Evolutionary conservation across 2,113 vertebrate species (phyloP).

Genomic region (Spilogale gracilis): DNA sequence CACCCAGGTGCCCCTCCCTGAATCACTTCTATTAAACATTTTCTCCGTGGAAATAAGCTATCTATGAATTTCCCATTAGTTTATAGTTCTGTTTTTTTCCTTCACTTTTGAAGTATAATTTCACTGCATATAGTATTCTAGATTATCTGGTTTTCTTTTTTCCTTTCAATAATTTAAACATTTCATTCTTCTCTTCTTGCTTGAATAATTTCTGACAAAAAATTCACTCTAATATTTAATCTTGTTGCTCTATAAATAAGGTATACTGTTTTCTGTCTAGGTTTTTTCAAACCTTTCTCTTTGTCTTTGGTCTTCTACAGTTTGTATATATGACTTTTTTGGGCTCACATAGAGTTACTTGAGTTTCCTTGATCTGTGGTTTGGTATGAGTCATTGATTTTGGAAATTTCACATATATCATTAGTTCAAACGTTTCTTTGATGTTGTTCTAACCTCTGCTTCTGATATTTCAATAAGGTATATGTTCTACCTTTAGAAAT

Average conservation of each 20-base stretch:
- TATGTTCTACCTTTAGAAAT: background rate
- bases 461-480: background rate
- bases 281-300: background rate
- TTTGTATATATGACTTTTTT: background rate
- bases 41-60: background rate
- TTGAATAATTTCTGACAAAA: background rate
- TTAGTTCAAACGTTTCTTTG: background rate
- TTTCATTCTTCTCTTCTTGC: background rate
- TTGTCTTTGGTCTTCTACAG: background rate
- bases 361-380: background rate
- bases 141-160: background rate
- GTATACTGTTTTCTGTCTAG: background rate
- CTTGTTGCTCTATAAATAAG: background rate
- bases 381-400: background rate
- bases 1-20: background rate
- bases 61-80: background rate
- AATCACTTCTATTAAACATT: background rate
- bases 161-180: background rate
- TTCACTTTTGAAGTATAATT: background rate
- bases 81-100: background rate
- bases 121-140: background rate
- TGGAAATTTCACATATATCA: background rate
- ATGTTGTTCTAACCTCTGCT: background rate
- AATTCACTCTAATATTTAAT: background rate
- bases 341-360: background rate